Base-by-base conservation (phyloP, 2,113 vertebrate species). In the Capreolus pygargus region DNA sequence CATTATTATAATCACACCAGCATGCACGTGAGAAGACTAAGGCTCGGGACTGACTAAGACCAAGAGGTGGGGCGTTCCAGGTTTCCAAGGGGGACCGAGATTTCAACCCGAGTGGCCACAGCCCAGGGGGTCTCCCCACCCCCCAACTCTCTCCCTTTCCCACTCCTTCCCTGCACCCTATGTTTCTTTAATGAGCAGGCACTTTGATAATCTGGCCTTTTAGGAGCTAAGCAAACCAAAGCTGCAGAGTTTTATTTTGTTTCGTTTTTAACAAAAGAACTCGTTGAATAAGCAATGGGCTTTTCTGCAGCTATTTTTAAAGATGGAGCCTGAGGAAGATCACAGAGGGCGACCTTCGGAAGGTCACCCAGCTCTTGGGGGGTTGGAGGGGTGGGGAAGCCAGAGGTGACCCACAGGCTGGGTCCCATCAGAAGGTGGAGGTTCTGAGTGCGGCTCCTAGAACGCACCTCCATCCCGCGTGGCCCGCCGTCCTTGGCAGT, bases 231-330 rank as follows among this genome's bases (percentile, higher is more conserved):
- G 97, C 87, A 97, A 94, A 95, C 87, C 36, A 45, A 93, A 94
- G 94, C 95, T 82, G 88, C 86, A 76, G 90, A 78, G 16, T 52
- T 7, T 84, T 78, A 15, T 76, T 76, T 60, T 30, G 47, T 39
- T 86, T 57, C 19, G 60, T 45, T 54, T 84, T 61, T 89, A 81
- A 98, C 97, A 97, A 97, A 98, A 98, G 97, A 94, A 55, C 97
- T 98, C 97, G 97, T 97, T 98, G 98, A 98, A 97, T 98, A 98
- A 98, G 97, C 98, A 97, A 98, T 98, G 95, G 94, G 25, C 70
- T 97, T 93, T 76, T 96, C 61, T 95, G 97, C n/a, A 90, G 91
- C 97, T 97, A 97, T 97, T 98, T 98, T 97, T 97, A 97, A 94
- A 97, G 95, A 78, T 43, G 88, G 94, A 81, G 78, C 79, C n/a